phyloP scores from a whole-genome alignment of 64 coral and sea anemone genomes.

The Pocillopora damicornis region DNA sequence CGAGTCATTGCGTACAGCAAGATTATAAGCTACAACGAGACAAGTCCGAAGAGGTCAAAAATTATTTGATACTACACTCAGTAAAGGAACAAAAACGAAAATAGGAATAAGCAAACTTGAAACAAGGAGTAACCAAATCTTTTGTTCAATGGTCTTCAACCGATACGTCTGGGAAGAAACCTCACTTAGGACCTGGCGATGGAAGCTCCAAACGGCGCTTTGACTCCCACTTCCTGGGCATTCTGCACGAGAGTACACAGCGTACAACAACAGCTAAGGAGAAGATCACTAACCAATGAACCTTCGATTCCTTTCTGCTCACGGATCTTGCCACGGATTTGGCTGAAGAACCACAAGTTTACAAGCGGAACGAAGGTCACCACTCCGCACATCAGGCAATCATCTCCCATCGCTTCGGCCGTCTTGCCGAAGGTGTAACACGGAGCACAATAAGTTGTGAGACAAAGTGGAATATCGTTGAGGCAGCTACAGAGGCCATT shows the following conservation, averaged over 20 bases:
- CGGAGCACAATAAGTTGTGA: slow-evolving; percentile 60
- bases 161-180: background rate
- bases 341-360: slow-evolving; percentile 61
- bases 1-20: no score
- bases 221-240: slow-evolving; percentile 84
- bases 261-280: slow-evolving; percentile 66
- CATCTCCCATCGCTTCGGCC: slow-evolving; percentile 84
- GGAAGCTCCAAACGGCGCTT: slow-evolving; percentile 75
- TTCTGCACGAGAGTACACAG: slow-evolving; percentile 67
- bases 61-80: background rate
- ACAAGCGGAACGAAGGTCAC: slow-evolving; percentile 56
- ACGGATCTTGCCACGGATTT: slow-evolving; percentile 79
- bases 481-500: slow-evolving; percentile 60
- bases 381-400: slow-evolving; percentile 82
- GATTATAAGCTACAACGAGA: background rate
- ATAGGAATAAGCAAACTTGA: background rate
- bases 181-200: slow-evolving; percentile 67
- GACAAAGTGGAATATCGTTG: slow-evolving; percentile 63
- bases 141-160: background rate
- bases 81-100: background rate
- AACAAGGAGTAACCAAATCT: background rate
- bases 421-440: slow-evolving; percentile 92
- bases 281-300: slow-evolving; percentile 58
- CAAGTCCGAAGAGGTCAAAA: background rate
- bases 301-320: slow-evolving; percentile 83